Evolutionary conservation across 2,113 vertebrate genomes (phyloP), one percentile per base, ranked within the genome.

Genomic region (Plecturocebus donacophilus): DNA sequence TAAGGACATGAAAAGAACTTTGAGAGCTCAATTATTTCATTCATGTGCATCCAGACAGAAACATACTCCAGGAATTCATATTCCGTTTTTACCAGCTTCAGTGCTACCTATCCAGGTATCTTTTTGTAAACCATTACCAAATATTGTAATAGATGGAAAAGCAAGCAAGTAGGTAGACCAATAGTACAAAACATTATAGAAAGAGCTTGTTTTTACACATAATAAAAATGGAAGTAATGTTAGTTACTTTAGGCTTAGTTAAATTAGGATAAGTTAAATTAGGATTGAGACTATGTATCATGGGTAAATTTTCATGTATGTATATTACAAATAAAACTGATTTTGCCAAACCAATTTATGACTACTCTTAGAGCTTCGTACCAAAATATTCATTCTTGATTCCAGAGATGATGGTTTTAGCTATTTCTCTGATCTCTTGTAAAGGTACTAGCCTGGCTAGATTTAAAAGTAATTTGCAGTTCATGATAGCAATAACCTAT

Each of bases 391-490:
- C 64, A 16, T 91, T 80, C 47, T 91, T 94, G 83, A 95, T 71
- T 23, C 61, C 86, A 97, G 79, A 68, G 56, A 83, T 32, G 17
- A 23, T 80, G 38, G 94, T 90, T 76, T 61, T 20, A 91, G 64
- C 82, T 58, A 77, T 2, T 8, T 40, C 96, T 87, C 21, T 19
- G 70, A 81, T 68, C 83, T 88, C 77, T 84, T 96, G 76, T 45
- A 73, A 97, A 88, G 16, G 54, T 14, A 45, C 73, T 82, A 9
- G 14, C 56, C 75, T 71, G 16, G 16, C 21, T 86, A 79, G 70
- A 32, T 25, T 97, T 86, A 38, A 83, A 96, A 56, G 35, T 47
- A 47, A 23, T 88, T 97, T 97, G 58, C 87, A 96, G 82, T 94
- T 49, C 61, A n/a, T 52, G 56, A 75, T 76, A 85, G 49, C 71